Percentiles rank a stretch among this genome's conserved stretches.
These are phyloP conservation scores for Sebastes vulpes DNA, from an alignment of 2,797 vertebrate genomes.

Conservation along the genomic window DNA sequence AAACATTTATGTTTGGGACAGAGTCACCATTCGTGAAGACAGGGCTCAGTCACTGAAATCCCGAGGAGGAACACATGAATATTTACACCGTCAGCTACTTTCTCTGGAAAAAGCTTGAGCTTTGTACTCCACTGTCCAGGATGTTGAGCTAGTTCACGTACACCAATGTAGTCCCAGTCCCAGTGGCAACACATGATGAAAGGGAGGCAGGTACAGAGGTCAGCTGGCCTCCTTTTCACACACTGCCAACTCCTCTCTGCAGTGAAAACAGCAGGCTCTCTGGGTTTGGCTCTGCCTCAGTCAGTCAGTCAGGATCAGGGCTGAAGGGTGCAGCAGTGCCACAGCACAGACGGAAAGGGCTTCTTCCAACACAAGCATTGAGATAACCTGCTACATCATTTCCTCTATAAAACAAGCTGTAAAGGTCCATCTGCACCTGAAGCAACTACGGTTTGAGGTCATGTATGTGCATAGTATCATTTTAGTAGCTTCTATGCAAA, in stretches of 20 bases:
- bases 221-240: constrained; percentile 62
- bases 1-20: neutral
- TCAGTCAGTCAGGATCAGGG: constrained; percentile 5
- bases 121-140: neutral
- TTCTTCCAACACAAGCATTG: constrained; percentile 22
- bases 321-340: constrained; percentile 1
- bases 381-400: neutral
- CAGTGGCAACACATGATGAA: constrained; percentile 44
- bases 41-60: neutral
- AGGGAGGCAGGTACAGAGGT: constrained; percentile 59
- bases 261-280: constrained; percentile 52
- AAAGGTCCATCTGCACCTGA: neutral
- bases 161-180: constrained; percentile 38
- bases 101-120: neutral
- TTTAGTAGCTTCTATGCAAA: neutral
- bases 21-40: neutral
- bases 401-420: neutral
- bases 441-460: neutral
- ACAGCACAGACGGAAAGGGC: neutral
- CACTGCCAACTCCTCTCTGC: constrained; percentile 63
- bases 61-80: neutral
- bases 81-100: neutral
- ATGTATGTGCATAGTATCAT: neutral
- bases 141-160: constrained; percentile 29
- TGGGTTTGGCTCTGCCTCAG: constrained; percentile 45